Conservation (phyloP, 2,888 invertebrate genomes). For the Acanthosepion lycidas region DNA sequence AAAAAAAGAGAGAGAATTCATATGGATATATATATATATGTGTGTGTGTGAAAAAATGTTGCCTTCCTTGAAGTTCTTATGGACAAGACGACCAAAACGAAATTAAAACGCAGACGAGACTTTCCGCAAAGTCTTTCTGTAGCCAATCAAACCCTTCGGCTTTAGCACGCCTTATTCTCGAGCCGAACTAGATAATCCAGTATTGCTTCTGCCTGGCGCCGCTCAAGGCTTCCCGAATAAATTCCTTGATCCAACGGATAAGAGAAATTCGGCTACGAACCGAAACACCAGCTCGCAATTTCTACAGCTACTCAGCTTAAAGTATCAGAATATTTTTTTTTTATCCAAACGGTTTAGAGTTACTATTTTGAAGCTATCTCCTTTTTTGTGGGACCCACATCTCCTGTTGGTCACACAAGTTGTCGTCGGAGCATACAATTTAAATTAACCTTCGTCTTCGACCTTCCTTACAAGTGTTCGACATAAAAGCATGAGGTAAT, state of each 20-base stretch:
- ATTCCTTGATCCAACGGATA: slow-evolving; percentile 5
- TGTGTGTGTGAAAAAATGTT: too few relatives aligned
- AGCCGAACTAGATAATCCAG: neutral
- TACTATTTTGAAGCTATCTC: too few relatives aligned
- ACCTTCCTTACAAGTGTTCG: neutral
- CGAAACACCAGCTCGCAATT: neutral
- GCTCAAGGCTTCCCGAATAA: slow-evolving; percentile 2
- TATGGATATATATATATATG: too few relatives aligned
- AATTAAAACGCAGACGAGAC: neutral
- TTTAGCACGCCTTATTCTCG: neutral
- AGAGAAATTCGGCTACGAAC: neutral
- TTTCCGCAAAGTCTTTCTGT: neutral
- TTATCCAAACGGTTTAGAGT: too few relatives aligned
- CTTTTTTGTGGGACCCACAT: neutral
- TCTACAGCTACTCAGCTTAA: neutral
- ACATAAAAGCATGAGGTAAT: neutral
- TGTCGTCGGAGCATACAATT: neutral
- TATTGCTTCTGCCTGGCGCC: neutral
- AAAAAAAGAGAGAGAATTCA: too few relatives aligned
- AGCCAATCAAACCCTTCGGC: neutral
- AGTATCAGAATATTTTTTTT: too few relatives aligned
- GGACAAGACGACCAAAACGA: neutral
- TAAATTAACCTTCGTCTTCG: neutral
- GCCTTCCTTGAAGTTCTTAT: neutral
- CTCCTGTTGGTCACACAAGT: neutral